Conservation (phyloP, 1,140 invertebrate species). For the Aphelenchoides fujianensis region DNA sequence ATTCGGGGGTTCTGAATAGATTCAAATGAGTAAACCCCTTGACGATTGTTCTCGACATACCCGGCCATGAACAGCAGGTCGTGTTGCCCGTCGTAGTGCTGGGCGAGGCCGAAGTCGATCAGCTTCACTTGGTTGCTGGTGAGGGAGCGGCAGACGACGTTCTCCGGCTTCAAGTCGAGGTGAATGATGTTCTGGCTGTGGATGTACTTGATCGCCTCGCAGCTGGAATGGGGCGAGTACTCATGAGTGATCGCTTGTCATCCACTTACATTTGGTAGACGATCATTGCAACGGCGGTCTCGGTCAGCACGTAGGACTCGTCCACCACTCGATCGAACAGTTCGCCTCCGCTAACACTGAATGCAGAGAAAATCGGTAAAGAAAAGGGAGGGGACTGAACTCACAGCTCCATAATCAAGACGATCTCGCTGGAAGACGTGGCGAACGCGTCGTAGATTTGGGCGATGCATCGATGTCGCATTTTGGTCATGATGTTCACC, state of each 20-base stretch:
- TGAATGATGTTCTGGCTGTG: conserved; percentile 67
- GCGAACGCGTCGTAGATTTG: conserved; percentile 68
- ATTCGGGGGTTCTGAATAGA: conserved; percentile 67
- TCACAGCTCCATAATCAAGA: conserved; percentile 70
- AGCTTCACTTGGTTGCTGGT: conserved; percentile 63
- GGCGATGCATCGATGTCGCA: conserved; percentile 67
- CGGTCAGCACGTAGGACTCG: conserved; percentile 66
- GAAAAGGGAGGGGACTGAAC: conserved; percentile 66
- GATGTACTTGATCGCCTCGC: conserved; percentile 66
- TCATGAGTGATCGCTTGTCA: conserved; percentile 42
- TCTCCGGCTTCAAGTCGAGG: conserved; percentile 68
- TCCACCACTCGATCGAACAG: conserved; percentile 67
- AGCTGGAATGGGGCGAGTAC: conserved; percentile 42
- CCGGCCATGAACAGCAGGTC: conserved; percentile 64
- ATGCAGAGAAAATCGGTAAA: conserved; percentile 33
- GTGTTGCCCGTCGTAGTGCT: conserved; percentile 63
- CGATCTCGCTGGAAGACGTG: conserved; percentile 66
- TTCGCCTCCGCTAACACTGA: conserved; percentile 65
- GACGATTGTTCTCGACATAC: too few relatives aligned
- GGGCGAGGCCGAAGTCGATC: conserved; percentile 63
- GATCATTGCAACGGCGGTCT: conserved; percentile 67
- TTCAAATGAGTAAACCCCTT: conserved; percentile 37
- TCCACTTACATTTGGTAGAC: conserved; percentile 64
- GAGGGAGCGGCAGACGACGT: conserved; percentile 64
- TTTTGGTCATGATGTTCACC: conserved; percentile 65